A percentile compares a stretch with the other conserved stretches of the same genome.
Evolutionary conservation across 2,797 vertebrate genomes (phyloP).

Genomic region (Gadopsis bispinosus): DNA sequence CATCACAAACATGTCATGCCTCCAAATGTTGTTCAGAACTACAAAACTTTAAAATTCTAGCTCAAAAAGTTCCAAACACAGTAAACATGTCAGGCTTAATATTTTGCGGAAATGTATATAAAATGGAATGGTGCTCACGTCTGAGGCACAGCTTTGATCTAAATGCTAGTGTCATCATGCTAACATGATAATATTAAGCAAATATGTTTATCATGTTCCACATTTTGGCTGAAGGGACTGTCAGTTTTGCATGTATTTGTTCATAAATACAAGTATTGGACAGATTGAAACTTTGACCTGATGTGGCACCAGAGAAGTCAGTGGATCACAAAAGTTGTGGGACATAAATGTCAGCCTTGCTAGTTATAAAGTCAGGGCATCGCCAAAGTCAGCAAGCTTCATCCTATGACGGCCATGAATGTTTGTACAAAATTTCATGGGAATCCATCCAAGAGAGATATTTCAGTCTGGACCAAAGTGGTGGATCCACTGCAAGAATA

Average conservation of each 20-base stretch:
- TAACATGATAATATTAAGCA: too few relatives aligned
- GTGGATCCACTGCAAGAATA: too few relatives aligned
- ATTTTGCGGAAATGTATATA: neutral
- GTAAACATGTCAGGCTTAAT: neutral
- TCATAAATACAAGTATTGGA: neutral
- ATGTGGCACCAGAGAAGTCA: neutral
- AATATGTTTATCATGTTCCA: too few relatives aligned
- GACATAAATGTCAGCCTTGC: neutral
- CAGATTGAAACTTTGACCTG: neutral
- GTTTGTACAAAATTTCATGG: neutral
- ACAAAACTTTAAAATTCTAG: neutral
- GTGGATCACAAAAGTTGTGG: neutral
- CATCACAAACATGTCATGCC: neutral
- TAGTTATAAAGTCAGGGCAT: too few relatives aligned
- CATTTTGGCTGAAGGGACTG: neutral
- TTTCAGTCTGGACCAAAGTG: too few relatives aligned
- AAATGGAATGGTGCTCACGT: neutral
- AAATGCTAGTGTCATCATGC: too few relatives aligned
- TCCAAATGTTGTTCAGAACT: too few relatives aligned
- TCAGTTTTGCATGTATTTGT: neutral
- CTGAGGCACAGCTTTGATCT: neutral
- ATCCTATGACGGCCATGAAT: neutral
- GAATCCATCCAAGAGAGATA: neutral
- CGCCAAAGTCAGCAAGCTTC: neutral
- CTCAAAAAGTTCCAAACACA: neutral